Percentiles rank a stretch among this genome's conserved stretches.
These are phyloP conservation scores for Campylomormyrus tamandua DNA, from an alignment of 2,113 vertebrate genomes.

Conservation along the genomic window DNA sequence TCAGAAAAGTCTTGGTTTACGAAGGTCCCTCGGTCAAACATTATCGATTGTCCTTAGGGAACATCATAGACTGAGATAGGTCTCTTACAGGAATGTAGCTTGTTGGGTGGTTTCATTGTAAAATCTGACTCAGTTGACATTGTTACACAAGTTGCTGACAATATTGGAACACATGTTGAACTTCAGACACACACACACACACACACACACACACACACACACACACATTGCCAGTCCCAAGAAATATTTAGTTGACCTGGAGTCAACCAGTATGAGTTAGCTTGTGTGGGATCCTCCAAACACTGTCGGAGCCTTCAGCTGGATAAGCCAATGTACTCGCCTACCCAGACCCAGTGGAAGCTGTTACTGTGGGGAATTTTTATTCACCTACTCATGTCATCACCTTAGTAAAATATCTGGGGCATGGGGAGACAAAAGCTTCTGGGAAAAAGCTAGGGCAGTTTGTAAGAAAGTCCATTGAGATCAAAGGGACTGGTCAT, in stretches of 20 bases:
- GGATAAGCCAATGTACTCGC: not conserved
- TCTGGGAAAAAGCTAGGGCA: not conserved
- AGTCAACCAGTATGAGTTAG: not conserved
- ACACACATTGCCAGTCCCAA: not conserved
- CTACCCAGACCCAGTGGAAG: not conserved
- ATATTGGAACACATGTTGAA: not conserved
- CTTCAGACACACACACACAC: not conserved
- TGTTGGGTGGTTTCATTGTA: not conserved
- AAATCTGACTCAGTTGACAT: not conserved
- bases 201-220: not conserved
- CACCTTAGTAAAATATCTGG: not conserved
- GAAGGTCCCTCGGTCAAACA: not conserved
- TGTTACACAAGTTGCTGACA: not conserved
- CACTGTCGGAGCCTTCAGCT: not conserved
- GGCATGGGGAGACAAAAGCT: not conserved
- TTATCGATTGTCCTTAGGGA: not conserved
- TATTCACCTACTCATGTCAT: not conserved
- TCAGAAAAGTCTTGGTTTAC: not conserved
- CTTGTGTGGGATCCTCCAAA: not conserved
- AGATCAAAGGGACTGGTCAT: not conserved
- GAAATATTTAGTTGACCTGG: not conserved
- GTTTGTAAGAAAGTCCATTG: not conserved
- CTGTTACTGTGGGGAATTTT: not conserved
- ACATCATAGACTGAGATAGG: not conserved
- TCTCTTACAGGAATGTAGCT: not conserved